Conservation (phyloP, 2,888 invertebrate genomes). For the Ypsolopha sequella region DNA sequence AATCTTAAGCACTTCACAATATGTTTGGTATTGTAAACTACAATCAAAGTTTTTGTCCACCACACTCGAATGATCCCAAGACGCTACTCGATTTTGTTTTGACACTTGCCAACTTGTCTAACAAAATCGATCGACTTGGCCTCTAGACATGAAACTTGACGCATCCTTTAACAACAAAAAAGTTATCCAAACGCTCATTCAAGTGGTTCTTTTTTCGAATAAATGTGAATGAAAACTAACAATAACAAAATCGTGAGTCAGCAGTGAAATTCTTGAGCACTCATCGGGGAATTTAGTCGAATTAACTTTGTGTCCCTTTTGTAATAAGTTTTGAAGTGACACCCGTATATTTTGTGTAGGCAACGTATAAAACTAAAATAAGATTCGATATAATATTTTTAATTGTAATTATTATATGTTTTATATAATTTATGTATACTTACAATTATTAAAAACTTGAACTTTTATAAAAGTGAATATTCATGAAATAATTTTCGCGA, state of each 20-base stretch:
- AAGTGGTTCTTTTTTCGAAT: constrained; percentile 25
- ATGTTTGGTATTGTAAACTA: too few species aligned
- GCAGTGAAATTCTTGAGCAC: constrained; percentile 11
- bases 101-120: constrained; percentile 51
- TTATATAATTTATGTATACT: too few species aligned
- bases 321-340: not conserved
- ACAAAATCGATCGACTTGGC: constrained; percentile 28
- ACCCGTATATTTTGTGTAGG: too few species aligned
- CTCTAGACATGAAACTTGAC: constrained; percentile 18
- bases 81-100: constrained; percentile 65
- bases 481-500: too few species aligned
- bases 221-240: constrained; percentile 35
- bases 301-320: not conserved
- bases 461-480: too few species aligned
- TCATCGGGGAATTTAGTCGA: constrained; percentile 4
- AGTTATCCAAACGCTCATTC: constrained; percentile 35
- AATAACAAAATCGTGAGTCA: constrained; percentile 39
- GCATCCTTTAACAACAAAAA: constrained; percentile 18
- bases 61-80: constrained; percentile 41
- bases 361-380: too few species aligned
- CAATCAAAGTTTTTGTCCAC: not conserved
- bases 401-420: too few species aligned
- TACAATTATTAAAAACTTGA: too few species aligned
- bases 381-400: too few species aligned
- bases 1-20: too few species aligned